Base-by-base conservation (phyloP, 2,113 vertebrate genomes). In the Melanocharis versteri region DNA sequence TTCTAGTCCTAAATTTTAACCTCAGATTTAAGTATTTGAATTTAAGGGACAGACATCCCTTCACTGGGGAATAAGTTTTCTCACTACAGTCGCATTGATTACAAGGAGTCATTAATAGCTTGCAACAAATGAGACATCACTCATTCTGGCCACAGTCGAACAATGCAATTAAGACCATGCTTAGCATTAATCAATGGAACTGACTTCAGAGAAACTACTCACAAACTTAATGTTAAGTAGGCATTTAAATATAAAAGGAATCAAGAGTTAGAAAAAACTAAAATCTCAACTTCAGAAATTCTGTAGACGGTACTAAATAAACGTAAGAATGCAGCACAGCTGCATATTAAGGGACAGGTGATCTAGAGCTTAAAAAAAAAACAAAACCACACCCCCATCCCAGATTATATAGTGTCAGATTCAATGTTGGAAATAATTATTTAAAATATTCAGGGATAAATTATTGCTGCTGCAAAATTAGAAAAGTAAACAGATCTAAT, bases 161-260 rank as follows among this genome's bases (percentile, higher is more conserved):
- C 42, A 94, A 54, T 44, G 60, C 71, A 89, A 86, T 96, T 94
- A 95, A 65, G 80, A 44, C 77, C 58, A 44, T 68, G 39, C 19
- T 94, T 96, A 96, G 61, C 51, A 84, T 94, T 87, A 94, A 91
- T 93, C 72, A 93, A 75, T 9, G 6, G 22, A 88, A 87, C n/a
- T 65, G 64, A 62, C 64, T 93, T 65, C 60, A 94, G 60, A 95
- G 44, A 72, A 86, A 60, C 48, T 80, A 37, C 50, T 81, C 68
- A 78, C 8, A 73, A 77, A 51, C 37, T 35, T 75, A 33, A 47
- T 60, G 37, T 81, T 81, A 70, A 69, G 13, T 48, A 89, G 13
- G 4, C 4, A 15, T 78, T 89, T 77, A 77, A 57, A 73, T 57
- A 57, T 31, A 45, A 27, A 77, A 71, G 12, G 20, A 73, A 89